Percentiles rank a stretch among this genome's conserved stretches.
These are phyloP conservation scores for Oreotrochilus melanogaster DNA, from an alignment of 2,113 vertebrate genomes.

Conservation along the genomic window DNA sequence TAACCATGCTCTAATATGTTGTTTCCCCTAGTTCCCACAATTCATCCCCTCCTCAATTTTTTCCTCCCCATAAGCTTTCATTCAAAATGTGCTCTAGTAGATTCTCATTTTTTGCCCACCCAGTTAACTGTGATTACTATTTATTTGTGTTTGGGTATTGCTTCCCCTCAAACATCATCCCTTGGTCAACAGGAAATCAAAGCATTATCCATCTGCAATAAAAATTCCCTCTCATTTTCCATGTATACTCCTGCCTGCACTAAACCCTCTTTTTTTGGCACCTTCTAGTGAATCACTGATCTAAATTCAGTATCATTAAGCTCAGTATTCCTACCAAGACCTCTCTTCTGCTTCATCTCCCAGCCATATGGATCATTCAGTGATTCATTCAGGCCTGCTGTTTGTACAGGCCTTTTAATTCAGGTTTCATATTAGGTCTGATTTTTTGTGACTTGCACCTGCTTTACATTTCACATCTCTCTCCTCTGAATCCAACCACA, in stretches of 20 bases:
- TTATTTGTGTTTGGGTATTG: too few species aligned
- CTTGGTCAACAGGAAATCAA: background rate
- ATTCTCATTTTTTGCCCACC: background rate
- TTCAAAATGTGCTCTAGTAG: background rate
- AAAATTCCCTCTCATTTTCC: background rate
- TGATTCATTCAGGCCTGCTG: background rate
- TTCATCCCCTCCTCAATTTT: background rate
- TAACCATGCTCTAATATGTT: background rate
- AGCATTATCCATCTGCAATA: background rate
- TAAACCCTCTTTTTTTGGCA: background rate
- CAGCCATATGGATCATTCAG: background rate
- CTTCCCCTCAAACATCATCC: background rate
- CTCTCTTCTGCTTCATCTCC: background rate
- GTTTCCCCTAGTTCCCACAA: background rate
- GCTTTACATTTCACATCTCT: background rate
- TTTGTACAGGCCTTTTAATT: background rate
- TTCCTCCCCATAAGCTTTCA: background rate
- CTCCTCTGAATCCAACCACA: background rate
- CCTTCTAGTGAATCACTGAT: background rate
- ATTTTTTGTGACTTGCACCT: background rate
- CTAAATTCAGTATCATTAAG: background rate
- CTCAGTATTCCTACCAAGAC: background rate
- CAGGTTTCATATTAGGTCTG: background rate
- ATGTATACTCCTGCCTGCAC: background rate
- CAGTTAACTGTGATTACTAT: background rate